These are phyloP conservation scores for Eulimnadia texana DNA, from an alignment of 1,140 invertebrate species.

Conservation along the genomic window DNA sequence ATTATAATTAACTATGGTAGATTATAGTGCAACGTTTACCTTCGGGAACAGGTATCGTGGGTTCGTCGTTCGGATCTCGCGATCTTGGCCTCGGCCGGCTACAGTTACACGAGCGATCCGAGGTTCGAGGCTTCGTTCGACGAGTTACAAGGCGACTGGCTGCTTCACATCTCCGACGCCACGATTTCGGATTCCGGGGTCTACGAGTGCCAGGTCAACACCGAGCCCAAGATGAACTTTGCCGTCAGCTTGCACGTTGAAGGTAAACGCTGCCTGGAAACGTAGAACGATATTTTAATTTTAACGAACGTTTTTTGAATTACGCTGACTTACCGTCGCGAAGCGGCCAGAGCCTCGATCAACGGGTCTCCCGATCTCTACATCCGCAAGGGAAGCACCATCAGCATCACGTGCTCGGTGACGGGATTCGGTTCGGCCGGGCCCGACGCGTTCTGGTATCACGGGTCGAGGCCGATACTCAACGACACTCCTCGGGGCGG, in stretches of 20 bases:
- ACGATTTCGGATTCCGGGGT: slow-evolving; percentile 45
- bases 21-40: slow-evolving; percentile 11
- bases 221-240: slow-evolving; percentile 58
- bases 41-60: slow-evolving; percentile 51
- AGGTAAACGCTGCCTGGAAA: slow-evolving; percentile 38
- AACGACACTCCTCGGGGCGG: slow-evolving; percentile 61
- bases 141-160: slow-evolving; percentile 45
- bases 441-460: slow-evolving; percentile 62
- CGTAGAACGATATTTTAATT: neutral
- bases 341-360: slow-evolving; percentile 72
- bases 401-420: slow-evolving; percentile 72
- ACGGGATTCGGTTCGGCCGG: slow-evolving; percentile 71
- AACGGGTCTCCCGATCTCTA: slow-evolving; percentile 66
- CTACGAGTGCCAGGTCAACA: slow-evolving; percentile 69
- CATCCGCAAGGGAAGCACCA: slow-evolving; percentile 78
- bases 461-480: slow-evolving; percentile 49
- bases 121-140: slow-evolving; percentile 55
- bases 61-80: slow-evolving; percentile 54
- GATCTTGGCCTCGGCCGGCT: slow-evolving; percentile 50
- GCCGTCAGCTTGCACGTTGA: slow-evolving; percentile 51
- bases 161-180: slow-evolving; percentile 46
- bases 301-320: neutral
- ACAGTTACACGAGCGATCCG: slow-evolving; percentile 51
- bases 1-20: neutral
- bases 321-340: neutral